Evolutionary conservation across 2,888 invertebrate genomes (phyloP).

Genomic region (Linnaemya vulpina): DNA sequence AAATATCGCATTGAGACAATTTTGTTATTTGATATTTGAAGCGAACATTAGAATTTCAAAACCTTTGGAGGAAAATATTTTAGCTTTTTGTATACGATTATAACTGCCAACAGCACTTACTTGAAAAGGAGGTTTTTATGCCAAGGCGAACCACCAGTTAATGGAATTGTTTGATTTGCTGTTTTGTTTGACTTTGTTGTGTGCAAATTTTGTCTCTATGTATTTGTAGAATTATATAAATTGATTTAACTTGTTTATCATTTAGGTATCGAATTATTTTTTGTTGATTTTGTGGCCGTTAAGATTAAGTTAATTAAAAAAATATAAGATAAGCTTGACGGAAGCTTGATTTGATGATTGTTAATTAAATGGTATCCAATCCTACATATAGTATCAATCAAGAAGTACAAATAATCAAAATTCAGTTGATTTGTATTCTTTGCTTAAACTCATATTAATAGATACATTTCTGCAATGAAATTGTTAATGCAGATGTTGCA

Average conservation of each 20-base stretch:
- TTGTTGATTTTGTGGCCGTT: background rate
- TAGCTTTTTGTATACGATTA: conserved; percentile 41
- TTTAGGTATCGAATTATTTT: background rate
- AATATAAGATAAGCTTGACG: background rate
- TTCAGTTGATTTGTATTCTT: too few relatives aligned
- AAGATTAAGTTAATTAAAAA: conserved; percentile 1
- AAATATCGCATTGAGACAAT: conserved; percentile 42
- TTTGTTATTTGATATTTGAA: conserved; percentile 60
- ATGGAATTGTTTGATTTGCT: conserved; percentile 40
- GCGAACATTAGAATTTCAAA: conserved; percentile 66
- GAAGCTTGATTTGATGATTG: background rate
- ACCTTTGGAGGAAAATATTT: conserved; percentile 46
- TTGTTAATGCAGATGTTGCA: too few relatives aligned
- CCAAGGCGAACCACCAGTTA: conserved; percentile 73
- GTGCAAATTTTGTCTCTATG: conserved; percentile 29
- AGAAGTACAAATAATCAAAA: too few relatives aligned
- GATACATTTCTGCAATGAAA: too few relatives aligned
- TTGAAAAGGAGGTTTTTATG: conserved; percentile 72
- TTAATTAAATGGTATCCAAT: background rate
- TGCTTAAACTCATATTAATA: too few relatives aligned
- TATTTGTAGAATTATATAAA: conserved; percentile 28
- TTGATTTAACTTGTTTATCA: background rate
- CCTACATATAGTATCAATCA: too few relatives aligned
- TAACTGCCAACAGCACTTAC: conserved; percentile 25
- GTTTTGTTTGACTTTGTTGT: conserved; percentile 11